Conservation (phyloP, 2,797 vertebrate species). For the Perdix hodgsoniae region DNA sequence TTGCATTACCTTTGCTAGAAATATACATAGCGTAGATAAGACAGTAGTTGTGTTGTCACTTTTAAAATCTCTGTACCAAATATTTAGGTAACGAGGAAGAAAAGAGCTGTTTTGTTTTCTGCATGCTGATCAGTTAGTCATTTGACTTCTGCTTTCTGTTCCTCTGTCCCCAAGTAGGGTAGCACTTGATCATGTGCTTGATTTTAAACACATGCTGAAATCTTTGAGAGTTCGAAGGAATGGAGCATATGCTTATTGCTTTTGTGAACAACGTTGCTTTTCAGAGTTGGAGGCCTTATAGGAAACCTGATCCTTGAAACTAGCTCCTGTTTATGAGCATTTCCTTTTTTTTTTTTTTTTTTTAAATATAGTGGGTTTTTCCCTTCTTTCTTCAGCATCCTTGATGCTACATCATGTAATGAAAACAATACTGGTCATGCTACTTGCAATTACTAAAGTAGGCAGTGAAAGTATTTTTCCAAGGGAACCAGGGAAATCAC, state of each 20-base stretch:
- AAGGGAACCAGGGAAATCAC: not conserved
- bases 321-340: conserved; percentile 52
- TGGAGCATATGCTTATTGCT: not conserved
- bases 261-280: conserved; percentile 52
- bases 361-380: conserved; percentile 43
- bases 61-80: conserved; percentile 14
- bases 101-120: not conserved
- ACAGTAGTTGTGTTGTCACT: not conserved
- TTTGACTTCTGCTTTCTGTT: not conserved
- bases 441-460: conserved; percentile 53
- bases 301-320: conserved; percentile 51
- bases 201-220: conserved; percentile 16
- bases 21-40: not conserved
- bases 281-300: conserved; percentile 31
- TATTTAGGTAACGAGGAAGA: conserved; percentile 2
- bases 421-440: conserved; percentile 20
- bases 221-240: not conserved
- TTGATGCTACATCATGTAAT: conserved; percentile 34
- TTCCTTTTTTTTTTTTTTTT: conserved; percentile 49
- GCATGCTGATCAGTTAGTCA: not conserved
- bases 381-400: conserved; percentile 35
- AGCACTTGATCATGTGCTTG: not conserved
- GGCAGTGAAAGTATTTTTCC: conserved; percentile 19
- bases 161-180: not conserved
- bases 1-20: conserved; percentile 21